Percentiles rank a stretch among this genome's conserved stretches.
These are phyloP conservation scores for Perithous albicinctus DNA, from an alignment of 2,888 invertebrate species.

Conservation along the genomic window DNA sequence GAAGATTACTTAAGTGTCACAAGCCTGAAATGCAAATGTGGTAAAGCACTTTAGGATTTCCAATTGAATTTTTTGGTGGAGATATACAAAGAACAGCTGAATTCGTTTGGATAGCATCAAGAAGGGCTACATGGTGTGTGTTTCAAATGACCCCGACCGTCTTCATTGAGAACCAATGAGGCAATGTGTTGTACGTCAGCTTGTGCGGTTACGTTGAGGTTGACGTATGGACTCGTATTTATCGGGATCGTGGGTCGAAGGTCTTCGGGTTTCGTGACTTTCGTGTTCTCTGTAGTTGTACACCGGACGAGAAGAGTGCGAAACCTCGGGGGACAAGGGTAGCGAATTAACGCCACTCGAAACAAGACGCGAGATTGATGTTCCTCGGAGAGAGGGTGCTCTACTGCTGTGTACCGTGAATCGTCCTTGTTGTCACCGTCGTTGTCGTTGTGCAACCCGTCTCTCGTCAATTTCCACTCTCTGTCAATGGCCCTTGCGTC, in stretches of 20 bases:
- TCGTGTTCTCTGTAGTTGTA: constrained; percentile 58
- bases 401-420: constrained; percentile 37
- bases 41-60: too few species aligned
- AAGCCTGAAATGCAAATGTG: too few species aligned
- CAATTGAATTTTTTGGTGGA: too few species aligned
- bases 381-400: constrained; percentile 69
- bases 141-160: background rate
- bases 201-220: constrained; percentile 37
- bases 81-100: background rate
- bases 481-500: constrained; percentile 64
- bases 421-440: constrained; percentile 40
- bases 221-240: constrained; percentile 79
- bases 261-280: constrained; percentile 44
- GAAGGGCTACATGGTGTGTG: background rate
- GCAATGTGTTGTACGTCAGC: constrained; percentile 7
- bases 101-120: background rate
- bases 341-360: constrained; percentile 82
- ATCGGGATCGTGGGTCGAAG: constrained; percentile 76
- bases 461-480: constrained; percentile 59
- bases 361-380: constrained; percentile 82
- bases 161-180: background rate
- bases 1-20: too few species aligned
- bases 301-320: constrained; percentile 66
- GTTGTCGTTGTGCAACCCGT: constrained; percentile 27
- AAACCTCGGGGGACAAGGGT: constrained; percentile 78